Evolutionary conservation across 2,888 invertebrate species (phyloP).

Genomic region (Zhengitettix transpicula): DNA sequence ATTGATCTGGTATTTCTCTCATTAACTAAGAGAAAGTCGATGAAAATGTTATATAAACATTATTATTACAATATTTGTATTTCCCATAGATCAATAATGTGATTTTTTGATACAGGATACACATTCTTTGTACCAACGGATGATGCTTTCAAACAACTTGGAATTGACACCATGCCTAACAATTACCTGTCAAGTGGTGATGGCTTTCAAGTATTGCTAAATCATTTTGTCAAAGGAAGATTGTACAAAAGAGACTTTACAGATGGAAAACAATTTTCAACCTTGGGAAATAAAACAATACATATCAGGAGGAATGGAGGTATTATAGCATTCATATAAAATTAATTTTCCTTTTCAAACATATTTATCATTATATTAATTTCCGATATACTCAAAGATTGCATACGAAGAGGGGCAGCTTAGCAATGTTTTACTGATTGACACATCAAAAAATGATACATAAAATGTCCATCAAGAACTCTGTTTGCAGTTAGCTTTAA

Average conservation of each 20-base stretch:
- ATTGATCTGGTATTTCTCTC: too few relatives aligned
- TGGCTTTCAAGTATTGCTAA: conserved; percentile 38
- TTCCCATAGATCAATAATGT: neutral
- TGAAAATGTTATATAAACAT: too few relatives aligned
- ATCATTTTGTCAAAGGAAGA: conserved; percentile 43
- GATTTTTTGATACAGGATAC: conserved; percentile 27
- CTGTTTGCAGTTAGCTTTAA: too few relatives aligned
- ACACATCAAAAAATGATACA: too few relatives aligned
- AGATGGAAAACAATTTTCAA: conserved; percentile 33
- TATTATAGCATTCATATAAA: neutral
- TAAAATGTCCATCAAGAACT: too few relatives aligned
- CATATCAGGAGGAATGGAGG: conserved; percentile 23
- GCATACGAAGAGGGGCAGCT: too few relatives aligned
- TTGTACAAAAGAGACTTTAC: conserved; percentile 40
- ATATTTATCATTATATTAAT: neutral
- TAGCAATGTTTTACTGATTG: too few relatives aligned
- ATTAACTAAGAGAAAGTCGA: too few relatives aligned
- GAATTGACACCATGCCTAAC: conserved; percentile 38
- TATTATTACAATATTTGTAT: too few relatives aligned
- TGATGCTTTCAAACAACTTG: conserved; percentile 43
- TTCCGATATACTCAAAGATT: too few relatives aligned
- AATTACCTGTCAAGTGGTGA: conserved; percentile 37
- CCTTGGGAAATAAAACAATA: conserved; percentile 38
- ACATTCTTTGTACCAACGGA: conserved; percentile 56
- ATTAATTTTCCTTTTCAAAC: conserved; percentile 1